Conservation (phyloP, 2,113 vertebrate species). For the Mus spicilegus region DNA sequence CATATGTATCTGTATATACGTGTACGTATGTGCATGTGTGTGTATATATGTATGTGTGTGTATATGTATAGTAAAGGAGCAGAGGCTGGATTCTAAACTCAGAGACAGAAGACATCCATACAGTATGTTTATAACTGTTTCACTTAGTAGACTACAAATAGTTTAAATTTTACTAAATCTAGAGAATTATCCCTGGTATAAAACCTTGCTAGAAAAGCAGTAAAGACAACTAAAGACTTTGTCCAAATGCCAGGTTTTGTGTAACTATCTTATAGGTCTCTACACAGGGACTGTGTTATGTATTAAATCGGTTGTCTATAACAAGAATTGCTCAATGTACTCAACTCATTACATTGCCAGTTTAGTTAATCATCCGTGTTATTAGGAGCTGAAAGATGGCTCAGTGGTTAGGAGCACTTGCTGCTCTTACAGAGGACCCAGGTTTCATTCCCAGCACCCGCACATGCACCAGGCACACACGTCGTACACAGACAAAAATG, state of each 20-base stretch:
- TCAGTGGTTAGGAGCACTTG: not conserved
- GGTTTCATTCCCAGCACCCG: not conserved
- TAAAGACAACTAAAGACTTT: conserved; percentile 38
- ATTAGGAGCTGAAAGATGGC: not conserved
- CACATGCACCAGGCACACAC: not conserved
- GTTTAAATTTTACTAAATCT: conserved; percentile 29
- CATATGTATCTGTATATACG: no score
- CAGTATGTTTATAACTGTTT: not conserved
- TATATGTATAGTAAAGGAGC: not conserved
- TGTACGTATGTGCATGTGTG: not conserved
- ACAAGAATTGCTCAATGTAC: conserved; percentile 19
- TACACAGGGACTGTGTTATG: not conserved
- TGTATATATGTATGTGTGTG: not conserved
- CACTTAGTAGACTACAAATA: not conserved
- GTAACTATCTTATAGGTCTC: not conserved
- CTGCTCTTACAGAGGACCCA: not conserved
- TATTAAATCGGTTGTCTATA: not conserved
- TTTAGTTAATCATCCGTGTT: not conserved
- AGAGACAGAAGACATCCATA: not conserved
- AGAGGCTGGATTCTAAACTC: not conserved
- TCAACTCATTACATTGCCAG: not conserved
- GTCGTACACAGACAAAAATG: not conserved
- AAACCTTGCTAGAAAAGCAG: conserved; percentile 7
- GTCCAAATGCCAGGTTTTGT: not conserved
- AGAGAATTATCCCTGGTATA: not conserved